phyloP scores from a whole-genome alignment of 2,797 vertebrate species.

The Poecilia wingei region DNA sequence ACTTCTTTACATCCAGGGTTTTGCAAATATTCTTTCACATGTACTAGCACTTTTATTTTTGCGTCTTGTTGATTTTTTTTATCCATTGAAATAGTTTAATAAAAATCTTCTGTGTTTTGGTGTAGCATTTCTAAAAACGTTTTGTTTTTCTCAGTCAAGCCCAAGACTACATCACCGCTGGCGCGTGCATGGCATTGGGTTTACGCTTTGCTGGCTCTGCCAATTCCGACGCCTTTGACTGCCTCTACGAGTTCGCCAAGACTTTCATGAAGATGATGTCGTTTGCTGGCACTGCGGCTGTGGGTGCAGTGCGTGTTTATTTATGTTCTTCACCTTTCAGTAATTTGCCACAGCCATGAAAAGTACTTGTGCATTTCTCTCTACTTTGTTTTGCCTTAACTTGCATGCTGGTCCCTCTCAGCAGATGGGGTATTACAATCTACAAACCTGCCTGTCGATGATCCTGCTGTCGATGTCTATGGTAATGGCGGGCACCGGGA shows the following conservation, averaged over 20 bases:
- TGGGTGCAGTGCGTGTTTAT: slow-evolving; percentile 83
- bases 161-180: slow-evolving; percentile 96
- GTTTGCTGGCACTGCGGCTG: slow-evolving; percentile 86
- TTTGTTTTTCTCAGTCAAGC: slow-evolving; percentile 86
- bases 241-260: slow-evolving; percentile 93
- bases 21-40: background rate
- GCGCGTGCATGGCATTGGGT: slow-evolving; percentile 94
- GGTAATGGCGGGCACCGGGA: slow-evolving; percentile 97
- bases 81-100: background rate
- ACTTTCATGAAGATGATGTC: slow-evolving; percentile 94
- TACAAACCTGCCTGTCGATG: slow-evolving; percentile 94
- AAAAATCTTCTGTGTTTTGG: background rate
- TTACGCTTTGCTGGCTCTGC: slow-evolving; percentile 97
- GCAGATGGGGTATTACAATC: slow-evolving; percentile 93
- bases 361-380: background rate
- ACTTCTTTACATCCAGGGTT: background rate
- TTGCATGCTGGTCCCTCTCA: slow-evolving; percentile 1
- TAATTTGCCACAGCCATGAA: background rate
- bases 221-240: slow-evolving; percentile 95
- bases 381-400: background rate
- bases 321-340: background rate
- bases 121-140: background rate
- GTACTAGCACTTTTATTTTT: background rate
- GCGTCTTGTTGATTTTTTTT: background rate
- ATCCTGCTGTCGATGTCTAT: slow-evolving; percentile 92